These are phyloP conservation scores for Lycia hirtaria DNA, from an alignment of 2,888 invertebrate species.

Conservation along the genomic window DNA sequence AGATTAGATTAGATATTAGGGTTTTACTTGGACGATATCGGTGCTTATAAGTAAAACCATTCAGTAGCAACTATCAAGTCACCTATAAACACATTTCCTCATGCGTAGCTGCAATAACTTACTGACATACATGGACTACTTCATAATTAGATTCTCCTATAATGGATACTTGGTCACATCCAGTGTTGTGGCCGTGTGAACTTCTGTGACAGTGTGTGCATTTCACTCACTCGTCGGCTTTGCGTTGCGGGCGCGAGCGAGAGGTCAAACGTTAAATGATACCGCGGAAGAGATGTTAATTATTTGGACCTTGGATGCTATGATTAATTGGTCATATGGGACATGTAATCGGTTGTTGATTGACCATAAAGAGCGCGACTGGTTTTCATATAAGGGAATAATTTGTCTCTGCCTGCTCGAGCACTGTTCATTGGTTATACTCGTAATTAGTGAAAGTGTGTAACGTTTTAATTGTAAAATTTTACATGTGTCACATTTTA, in stretches of 20 bases:
- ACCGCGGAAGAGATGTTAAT: conserved; percentile 57
- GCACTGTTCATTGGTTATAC: too few species aligned
- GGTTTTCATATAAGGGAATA: not conserved
- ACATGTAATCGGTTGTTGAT: conserved; percentile 45
- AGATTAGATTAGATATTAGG: too few species aligned
- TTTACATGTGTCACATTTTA: too few species aligned
- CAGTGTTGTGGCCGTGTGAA: conserved; percentile 50
- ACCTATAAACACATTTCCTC: conserved; percentile 54
- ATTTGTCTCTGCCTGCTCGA: too few species aligned
- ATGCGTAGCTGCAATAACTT: conserved; percentile 49
- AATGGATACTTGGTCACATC: conserved; percentile 52
- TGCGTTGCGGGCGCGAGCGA: conserved; percentile 43
- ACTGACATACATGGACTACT: conserved; percentile 49
- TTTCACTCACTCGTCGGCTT: conserved; percentile 42
- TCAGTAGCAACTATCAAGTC: conserved; percentile 24
- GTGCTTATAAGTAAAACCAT: conserved; percentile 41
- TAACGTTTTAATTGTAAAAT: too few species aligned
- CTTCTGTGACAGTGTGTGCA: conserved; percentile 44
- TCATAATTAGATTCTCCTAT: conserved; percentile 62
- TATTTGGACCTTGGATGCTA: conserved; percentile 54
- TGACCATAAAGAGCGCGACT: conserved; percentile 31
- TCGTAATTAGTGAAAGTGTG: too few species aligned
- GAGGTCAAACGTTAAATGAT: conserved; percentile 39
- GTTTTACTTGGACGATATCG: too few species aligned
- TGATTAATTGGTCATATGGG: conserved; percentile 53